Evolutionary conservation across 2,888 invertebrate genomes (phyloP), one percentile per base, ranked within the genome.

Genomic region (Rhaphigaster nebulosa): DNA sequence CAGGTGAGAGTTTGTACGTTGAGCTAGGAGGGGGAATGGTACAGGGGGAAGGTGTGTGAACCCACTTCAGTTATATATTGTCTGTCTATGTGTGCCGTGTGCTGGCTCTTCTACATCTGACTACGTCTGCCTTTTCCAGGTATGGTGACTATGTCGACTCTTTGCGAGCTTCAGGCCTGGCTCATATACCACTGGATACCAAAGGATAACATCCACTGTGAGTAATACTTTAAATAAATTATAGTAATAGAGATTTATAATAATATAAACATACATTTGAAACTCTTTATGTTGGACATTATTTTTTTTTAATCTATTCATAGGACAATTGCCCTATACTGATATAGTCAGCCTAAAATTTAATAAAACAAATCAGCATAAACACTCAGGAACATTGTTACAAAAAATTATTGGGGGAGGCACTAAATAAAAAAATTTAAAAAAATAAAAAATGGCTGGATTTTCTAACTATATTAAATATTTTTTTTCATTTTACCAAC

Each of bases 161-260:
- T 96, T 94, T 95, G 96, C 92, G 96, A 96, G 93, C 93, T 96
- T 93, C 96, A 96, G 93, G 95, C 96, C 93, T 96, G 96, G 96
- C 94, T 96, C 93, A 95, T 96, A 93, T 96, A 96, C 94, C 96
- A 96, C 93, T 96, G 95, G 94, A 95, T 96, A 92, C 94, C 95
- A 93, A 95, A 95, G 93, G 96, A 96, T 94, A 95, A 95, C 92
- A 95, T 95, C 93, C 94, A 95, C 93, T 96, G 96, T 96, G 94
- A 95, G 96, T 95, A 94, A 90, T 80, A 84, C 50, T 15, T 45
- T n/a, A 50, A n/a, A 26, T 65, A 41, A 45, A 89, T 41, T 34
- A 65, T 38, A 76, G 38, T 38, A 38, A 52, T 52, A 52, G 12
- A 45, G 4, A 45, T 45, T n/a, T n/a, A n/a, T n/a, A n/a, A n/a